Conservation (phyloP, 2,113 vertebrate species). For the Vulpes lagopus region DNA sequence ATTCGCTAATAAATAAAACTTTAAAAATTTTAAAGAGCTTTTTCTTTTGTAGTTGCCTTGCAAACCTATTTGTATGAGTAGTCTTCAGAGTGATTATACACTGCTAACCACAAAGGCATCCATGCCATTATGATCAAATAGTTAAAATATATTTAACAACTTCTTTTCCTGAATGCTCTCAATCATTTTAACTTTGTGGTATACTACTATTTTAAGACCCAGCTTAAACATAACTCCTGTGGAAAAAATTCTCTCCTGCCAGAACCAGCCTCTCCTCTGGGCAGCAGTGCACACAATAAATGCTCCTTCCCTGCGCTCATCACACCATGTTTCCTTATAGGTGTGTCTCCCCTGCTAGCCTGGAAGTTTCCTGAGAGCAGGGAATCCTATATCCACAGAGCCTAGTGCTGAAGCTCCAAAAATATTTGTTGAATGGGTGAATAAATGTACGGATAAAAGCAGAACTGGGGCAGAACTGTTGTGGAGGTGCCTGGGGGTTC, state of each 20-base stretch:
- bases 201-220: background rate
- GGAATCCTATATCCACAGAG: background rate
- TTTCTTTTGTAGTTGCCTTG: background rate
- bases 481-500: too few relatives aligned
- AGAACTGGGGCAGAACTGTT: background rate
- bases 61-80: background rate
- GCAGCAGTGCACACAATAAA: fast-evolving
- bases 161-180: background rate
- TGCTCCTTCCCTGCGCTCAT: background rate
- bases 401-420: background rate
- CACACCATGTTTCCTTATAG: background rate
- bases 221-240: background rate
- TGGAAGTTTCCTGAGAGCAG: background rate
- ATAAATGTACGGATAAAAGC: background rate
- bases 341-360: background rate
- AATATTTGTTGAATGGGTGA: background rate
- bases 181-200: background rate
- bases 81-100: background rate
- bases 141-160: background rate
- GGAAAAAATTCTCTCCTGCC: background rate
- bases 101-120: background rate
- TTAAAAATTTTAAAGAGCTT: background rate
- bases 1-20: background rate
- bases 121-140: background rate
- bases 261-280: background rate